Evolutionary conservation across 2,113 vertebrate genomes (phyloP).

Genomic region (Mus pahari): DNA sequence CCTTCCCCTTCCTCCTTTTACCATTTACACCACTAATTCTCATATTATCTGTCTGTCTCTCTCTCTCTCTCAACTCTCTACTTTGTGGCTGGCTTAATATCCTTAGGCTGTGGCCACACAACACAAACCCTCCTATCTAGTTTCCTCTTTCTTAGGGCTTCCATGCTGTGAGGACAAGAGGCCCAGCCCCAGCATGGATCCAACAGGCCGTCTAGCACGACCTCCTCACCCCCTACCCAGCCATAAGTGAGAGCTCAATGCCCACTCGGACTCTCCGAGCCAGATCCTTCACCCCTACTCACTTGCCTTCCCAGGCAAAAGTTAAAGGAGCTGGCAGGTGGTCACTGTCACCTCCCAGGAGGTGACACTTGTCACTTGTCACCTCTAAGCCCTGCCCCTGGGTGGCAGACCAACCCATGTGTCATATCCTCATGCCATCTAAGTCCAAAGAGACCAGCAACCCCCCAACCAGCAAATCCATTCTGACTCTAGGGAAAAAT

Average conservation of each 20-base stretch:
- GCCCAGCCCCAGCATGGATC: neutral
- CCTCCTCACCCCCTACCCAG: neutral
- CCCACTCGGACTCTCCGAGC: neutral
- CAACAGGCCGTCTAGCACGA: neutral
- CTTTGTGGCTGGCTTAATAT: neutral
- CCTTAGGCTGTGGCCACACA: neutral
- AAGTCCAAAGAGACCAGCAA: neutral
- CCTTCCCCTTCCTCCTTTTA: too few species aligned
- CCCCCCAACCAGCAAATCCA: neutral
- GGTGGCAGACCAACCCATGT: neutral
- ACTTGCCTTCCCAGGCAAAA: neutral
- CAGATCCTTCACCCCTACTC: neutral
- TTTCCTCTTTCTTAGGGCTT: neutral
- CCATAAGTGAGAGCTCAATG: neutral
- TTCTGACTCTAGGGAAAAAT: conserved; percentile 85
- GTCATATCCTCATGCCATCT: neutral
- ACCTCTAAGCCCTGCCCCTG: neutral
- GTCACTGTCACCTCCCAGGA: neutral
- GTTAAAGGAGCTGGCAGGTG: neutral
- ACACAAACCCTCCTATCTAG: neutral
- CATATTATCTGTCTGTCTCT: too few species aligned
- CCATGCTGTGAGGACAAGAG: neutral
- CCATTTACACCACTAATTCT: neutral
- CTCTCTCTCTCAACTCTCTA: neutral
- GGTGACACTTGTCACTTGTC: neutral